These are phyloP conservation scores for Psylliodes chrysocephalus DNA, from an alignment of 2,888 invertebrate species.

Conservation along the genomic window DNA sequence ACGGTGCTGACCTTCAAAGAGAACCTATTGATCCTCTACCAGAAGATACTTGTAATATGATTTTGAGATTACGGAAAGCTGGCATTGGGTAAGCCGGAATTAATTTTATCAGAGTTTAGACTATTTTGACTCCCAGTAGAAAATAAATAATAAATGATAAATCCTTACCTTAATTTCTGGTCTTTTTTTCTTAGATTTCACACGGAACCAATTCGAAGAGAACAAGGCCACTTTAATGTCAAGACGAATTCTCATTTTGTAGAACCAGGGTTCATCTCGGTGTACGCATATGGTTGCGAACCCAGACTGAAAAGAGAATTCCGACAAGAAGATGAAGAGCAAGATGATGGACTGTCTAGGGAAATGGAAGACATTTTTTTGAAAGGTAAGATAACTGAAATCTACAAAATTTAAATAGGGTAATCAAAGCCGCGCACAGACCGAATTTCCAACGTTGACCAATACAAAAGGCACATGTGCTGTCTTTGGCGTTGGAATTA, in stretches of 20 bases:
- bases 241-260: slow-evolving; percentile 85
- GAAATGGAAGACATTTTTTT: slow-evolving; percentile 89
- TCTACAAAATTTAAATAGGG: too few relatives aligned
- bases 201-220: slow-evolving; percentile 76
- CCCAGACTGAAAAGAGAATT: slow-evolving; percentile 60
- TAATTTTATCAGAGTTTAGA: not conserved
- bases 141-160: too few relatives aligned
- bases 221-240: slow-evolving; percentile 76
- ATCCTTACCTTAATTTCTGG: too few relatives aligned
- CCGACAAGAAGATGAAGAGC: slow-evolving; percentile 52
- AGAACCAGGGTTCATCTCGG: slow-evolving; percentile 86
- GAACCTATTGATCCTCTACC: slow-evolving; percentile 59
- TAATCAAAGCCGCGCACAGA: too few relatives aligned
- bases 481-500: too few relatives aligned
- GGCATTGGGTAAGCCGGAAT: slow-evolving; percentile 71
- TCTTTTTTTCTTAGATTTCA: slow-evolving; percentile 68
- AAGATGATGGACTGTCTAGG: slow-evolving; percentile 75
- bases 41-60: slow-evolving; percentile 78
- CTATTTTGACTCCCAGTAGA: too few relatives aligned
- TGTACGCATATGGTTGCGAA: slow-evolving; percentile 86
- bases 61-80: slow-evolving; percentile 77
- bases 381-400: too few relatives aligned
- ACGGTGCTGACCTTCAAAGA: slow-evolving; percentile 63
- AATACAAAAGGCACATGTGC: too few relatives aligned
- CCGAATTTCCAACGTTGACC: too few relatives aligned